A percentile compares a stretch with the other conserved stretches of the same genome.
Conservation (phyloP, 2,113 vertebrate species). For the Dermatemys mawii region DNA sequence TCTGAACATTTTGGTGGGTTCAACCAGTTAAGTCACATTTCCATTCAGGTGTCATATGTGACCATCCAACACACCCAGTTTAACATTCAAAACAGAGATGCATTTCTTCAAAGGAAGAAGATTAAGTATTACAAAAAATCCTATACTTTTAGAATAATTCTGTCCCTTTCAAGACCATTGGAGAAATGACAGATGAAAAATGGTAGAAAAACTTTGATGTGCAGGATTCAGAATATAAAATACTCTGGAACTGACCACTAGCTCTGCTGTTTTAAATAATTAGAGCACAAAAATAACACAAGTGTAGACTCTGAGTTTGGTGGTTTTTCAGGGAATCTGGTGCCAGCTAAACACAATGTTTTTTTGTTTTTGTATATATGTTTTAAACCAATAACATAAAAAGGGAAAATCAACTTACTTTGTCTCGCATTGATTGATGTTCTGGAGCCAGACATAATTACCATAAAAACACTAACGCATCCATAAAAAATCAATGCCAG, state of each 20-base stretch:
- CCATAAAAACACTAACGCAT: conserved; percentile 44
- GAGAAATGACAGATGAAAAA: neutral
- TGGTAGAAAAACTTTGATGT: neutral
- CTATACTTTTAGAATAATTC: neutral
- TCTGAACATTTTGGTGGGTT: neutral
- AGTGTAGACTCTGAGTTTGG: neutral
- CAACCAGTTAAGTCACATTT: neutral
- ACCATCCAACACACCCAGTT: neutral
- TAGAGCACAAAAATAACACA: neutral
- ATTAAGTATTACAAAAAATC: neutral
- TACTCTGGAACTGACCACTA: neutral
- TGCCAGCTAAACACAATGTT: neutral
- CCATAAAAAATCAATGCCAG: conserved; percentile 62
- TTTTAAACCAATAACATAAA: neutral
- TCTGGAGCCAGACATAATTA: conserved; percentile 61
- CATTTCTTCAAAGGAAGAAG: neutral
- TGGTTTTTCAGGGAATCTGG: neutral
- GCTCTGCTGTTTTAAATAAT: neutral
- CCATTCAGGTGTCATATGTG: too few relatives aligned
- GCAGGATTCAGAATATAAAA: neutral
- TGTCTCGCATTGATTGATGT: conserved; percentile 59
- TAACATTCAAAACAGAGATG: too few relatives aligned
- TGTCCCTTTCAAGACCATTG: rapidly evolving
- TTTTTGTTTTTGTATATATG: rapidly evolving
- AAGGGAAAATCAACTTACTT: neutral